These are phyloP conservation scores for Syngnathus rostellatus DNA, from an alignment of 2,797 vertebrate species.

Conservation along the genomic window DNA sequence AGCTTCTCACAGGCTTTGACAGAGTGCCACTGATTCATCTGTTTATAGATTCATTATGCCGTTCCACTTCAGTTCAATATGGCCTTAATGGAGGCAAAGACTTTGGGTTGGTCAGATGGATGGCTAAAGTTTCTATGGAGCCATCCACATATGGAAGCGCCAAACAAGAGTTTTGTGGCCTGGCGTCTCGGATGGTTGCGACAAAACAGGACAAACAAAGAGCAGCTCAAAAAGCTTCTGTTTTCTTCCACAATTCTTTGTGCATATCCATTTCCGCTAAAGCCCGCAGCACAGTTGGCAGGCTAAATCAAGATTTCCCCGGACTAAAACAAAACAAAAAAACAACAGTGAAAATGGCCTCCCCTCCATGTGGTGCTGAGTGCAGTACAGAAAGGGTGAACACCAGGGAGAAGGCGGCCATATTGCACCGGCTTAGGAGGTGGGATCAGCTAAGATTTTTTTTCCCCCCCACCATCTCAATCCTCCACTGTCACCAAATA, in stretches of 20 bases:
- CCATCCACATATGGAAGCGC: slow-evolving; percentile 31
- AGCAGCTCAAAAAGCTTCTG: slow-evolving; percentile 56
- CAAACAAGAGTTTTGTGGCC: slow-evolving; percentile 43
- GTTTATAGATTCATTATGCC: slow-evolving; percentile 75
- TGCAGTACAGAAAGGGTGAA: slow-evolving; percentile 38
- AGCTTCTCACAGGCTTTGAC: slow-evolving; percentile 88
- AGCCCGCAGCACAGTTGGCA: slow-evolving; percentile 56
- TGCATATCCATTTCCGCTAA: slow-evolving; percentile 36
- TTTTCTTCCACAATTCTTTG: slow-evolving; percentile 45
- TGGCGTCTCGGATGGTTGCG: slow-evolving; percentile 31
- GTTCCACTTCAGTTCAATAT: slow-evolving; percentile 79
- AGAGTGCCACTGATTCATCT: slow-evolving; percentile 79
- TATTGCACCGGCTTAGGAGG: slow-evolving; percentile 70
- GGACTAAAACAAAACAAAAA: slow-evolving; percentile 36
- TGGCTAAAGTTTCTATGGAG: slow-evolving; percentile 22
- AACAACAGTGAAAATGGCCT: slow-evolving; percentile 48
- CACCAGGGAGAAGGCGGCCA: slow-evolving; percentile 61
- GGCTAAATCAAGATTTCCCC: slow-evolving; percentile 46
- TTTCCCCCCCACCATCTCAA: slow-evolving; percentile 9
- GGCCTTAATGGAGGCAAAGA: slow-evolving; percentile 79
- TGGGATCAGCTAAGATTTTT: slow-evolving; percentile 64
- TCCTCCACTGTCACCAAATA: slow-evolving; percentile 8
- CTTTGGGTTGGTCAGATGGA: slow-evolving; percentile 11
- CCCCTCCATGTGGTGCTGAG: slow-evolving; percentile 32
- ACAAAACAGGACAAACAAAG: slow-evolving; percentile 54